Evolutionary conservation across 2,888 invertebrate species (phyloP).

Genomic region (Drosophila stalkeri): DNA sequence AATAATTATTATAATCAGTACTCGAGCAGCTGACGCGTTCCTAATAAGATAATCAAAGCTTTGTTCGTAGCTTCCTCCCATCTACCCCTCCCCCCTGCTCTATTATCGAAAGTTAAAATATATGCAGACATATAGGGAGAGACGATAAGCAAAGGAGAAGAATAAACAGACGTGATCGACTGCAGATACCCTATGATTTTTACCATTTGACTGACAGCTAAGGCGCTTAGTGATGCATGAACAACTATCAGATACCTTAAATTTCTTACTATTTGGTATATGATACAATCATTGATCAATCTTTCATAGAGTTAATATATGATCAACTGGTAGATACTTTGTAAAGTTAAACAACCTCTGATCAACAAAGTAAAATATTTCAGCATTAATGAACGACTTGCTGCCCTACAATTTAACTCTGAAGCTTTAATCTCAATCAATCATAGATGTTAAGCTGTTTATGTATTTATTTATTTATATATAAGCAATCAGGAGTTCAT

Average conservation of each 20-base stretch:
- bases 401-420: neutral
- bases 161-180: neutral
- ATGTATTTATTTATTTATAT: constrained; percentile 1
- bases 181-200: neutral
- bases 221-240: neutral
- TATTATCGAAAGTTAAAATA: constrained; percentile 7
- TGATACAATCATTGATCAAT: neutral
- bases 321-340: too few relatives aligned
- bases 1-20: constrained; percentile 2
- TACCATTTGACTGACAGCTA: neutral
- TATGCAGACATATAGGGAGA: constrained; percentile 5
- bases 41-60: constrained; percentile 1
- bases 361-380: neutral
- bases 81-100: neutral
- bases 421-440: neutral
- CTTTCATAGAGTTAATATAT: too few relatives aligned
- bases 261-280: neutral
- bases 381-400: neutral
- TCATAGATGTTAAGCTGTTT: neutral
- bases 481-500: neutral
- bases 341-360: too few relatives aligned
- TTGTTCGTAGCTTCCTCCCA: neutral
- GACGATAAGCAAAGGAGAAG: neutral
- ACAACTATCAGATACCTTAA: neutral
- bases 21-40: constrained; percentile 4